Percentiles rank a stretch among this genome's conserved stretches.
These are phyloP conservation scores for Reinhardtius hippoglossoides DNA, from an alignment of 2,113 vertebrate genomes.

Conservation along the genomic window DNA sequence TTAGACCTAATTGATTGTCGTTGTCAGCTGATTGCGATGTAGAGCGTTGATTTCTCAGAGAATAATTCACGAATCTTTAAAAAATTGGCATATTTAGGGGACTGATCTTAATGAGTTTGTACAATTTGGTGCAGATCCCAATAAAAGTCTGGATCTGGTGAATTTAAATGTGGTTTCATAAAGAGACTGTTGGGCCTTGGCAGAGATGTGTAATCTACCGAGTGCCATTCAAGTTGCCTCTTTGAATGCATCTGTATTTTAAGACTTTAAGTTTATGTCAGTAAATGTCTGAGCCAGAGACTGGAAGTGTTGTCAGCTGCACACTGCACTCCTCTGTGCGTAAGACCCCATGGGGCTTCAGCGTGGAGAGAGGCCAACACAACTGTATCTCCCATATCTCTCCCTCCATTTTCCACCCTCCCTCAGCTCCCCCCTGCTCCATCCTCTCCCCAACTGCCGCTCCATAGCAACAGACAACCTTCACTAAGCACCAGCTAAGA, in stretches of 20 bases:
- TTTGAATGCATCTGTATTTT: not conserved
- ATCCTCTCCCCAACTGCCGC: conserved; percentile 37
- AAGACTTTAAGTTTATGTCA: not conserved
- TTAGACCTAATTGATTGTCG: too few relatives aligned
- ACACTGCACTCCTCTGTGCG: conserved; percentile 19
- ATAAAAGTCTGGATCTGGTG: too few relatives aligned
- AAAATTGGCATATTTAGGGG: too few relatives aligned
- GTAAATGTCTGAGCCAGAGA: not conserved
- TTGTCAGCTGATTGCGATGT: too few relatives aligned
- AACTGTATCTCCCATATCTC: conserved; percentile 23
- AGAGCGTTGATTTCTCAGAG: too few relatives aligned
- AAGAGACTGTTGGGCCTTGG: too few relatives aligned
- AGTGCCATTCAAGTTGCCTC: too few relatives aligned
- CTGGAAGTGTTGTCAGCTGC: conserved; percentile 25
- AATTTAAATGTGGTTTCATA: too few relatives aligned
- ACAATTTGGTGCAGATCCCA: too few relatives aligned
- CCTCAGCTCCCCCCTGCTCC: conserved; percentile 32
- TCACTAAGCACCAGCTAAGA: conserved; percentile 64
- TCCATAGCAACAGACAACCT: conserved; percentile 73
- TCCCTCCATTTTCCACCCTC: conserved; percentile 6
- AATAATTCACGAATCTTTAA: too few relatives aligned
- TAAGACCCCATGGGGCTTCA: conserved; percentile 28
- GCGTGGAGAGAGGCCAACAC: conserved; percentile 24
- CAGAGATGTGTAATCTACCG: too few relatives aligned
- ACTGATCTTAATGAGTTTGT: too few relatives aligned